Evolutionary conservation across 2,888 invertebrate species (phyloP), one percentile per base, ranked within the genome.

Genomic region (Melanostoma mellinum): DNA sequence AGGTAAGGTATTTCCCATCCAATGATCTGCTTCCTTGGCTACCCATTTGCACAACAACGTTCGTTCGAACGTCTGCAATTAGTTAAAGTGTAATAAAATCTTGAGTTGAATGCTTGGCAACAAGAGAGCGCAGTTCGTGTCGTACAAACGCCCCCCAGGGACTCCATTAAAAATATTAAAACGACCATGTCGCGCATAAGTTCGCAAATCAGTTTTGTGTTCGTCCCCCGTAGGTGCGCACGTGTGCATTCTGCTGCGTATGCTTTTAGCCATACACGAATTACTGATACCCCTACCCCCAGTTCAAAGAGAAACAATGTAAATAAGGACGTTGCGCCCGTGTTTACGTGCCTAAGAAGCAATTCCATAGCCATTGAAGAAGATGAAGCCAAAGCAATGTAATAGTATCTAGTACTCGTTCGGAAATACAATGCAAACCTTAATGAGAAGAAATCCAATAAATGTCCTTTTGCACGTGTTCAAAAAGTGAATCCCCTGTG

Each of bases 401-500:
- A 6, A 46, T 9, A 67, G 36, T 32, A 48, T 8, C 42, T 48
- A 38, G 63, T 48, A 36, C 44, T 38, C n/a, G 63, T 38, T 35
- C 36, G 46, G 38, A 40, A 33, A 72, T 46, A 61, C 46, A 71
- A 65, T 36, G 72, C 63, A 79, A 75, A 78, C 79, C 65, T 71
- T 84, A 80, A 85, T 79, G 80, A 85, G 80, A 76, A 86, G 87
- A 88, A 90, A 90, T 90, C 89, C 89, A 90, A 90, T 90, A 90
- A 90, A 90, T 90, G 90, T 90, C 89, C 90, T 90, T 88, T 84
- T 89, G 89, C 89, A 89, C 89, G 89, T 89, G 89, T 89, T 88
- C 87, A 71, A 78, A 74, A 63, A 79, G 46, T 38, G 79, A 79
- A 50, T 75, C 74, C 71, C 79, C 42, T 67, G 65, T 44, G 56